A percentile compares a stretch with the other conserved stretches of the same genome.
These are phyloP conservation scores for Microtus ochrogaster DNA, from an alignment of 2,113 vertebrate species.

Conservation along the genomic window DNA sequence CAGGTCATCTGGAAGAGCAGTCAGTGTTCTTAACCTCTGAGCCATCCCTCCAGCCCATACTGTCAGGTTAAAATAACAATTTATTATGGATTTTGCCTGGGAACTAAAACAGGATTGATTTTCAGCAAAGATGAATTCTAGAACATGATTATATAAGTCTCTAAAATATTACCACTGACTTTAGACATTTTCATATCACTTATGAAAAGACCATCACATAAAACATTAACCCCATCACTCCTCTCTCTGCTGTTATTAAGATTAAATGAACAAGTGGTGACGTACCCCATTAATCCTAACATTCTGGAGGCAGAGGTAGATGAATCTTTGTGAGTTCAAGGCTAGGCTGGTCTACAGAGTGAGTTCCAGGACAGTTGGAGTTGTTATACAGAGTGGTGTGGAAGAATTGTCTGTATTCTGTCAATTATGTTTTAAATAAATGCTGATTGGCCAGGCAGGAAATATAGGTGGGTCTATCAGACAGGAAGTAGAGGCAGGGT, in stretches of 20 bases:
- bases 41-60: neutral
- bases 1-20: neutral
- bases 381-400: too few relatives aligned
- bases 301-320: neutral
- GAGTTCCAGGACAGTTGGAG: neutral
- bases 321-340: neutral
- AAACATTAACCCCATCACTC: neutral
- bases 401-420: too few relatives aligned
- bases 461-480: too few relatives aligned
- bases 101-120: slow-evolving; percentile 50
- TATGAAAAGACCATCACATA: neutral
- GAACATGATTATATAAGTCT: slow-evolving; percentile 9
- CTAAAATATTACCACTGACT: neutral
- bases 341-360: neutral
- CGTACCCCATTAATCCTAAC: neutral
- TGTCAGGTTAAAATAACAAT: neutral
- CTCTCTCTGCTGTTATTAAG: neutral
- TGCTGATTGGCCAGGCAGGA: too few relatives aligned
- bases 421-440: too few relatives aligned
- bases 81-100: slow-evolving; percentile 12
- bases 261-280: neutral
- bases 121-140: slow-evolving; percentile 46
- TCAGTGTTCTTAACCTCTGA: neutral
- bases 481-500: too few relatives aligned
- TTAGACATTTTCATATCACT: neutral